Evolutionary conservation across 2,888 invertebrate species (phyloP), one percentile per base, ranked within the genome.

Genomic region (Leucophenga maculata): DNA sequence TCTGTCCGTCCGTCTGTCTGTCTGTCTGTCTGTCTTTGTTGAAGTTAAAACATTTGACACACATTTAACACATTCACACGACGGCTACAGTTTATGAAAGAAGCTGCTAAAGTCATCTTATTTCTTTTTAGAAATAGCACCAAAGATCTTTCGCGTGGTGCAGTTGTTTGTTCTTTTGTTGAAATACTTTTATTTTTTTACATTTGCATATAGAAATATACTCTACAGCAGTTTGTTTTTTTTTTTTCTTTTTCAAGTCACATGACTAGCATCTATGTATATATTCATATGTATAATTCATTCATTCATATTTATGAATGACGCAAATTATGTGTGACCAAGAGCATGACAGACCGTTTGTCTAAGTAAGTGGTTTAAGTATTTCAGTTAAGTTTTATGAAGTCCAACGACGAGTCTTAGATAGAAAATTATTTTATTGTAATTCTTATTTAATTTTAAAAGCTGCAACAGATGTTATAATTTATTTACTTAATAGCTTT

Each of bases 61-160:
- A 80, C 80, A 80, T 80, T 79, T 82, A 76, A 75, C 82, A 75
- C 79, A 82, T 70, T 74, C 72, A 72, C 57, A 68, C 67, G 66
- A 26, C 64, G 32, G 32, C 32, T 39, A 9, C 39, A 39, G 50
- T 50, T 50, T 50, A 50, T 50, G 16, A 50, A n/a, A 50, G 13
- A 39, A 6, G 11, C 8, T 39, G 11, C 39, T 39, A 39, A 39
- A 39, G 39, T 39, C 39, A 39, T 39, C 39, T 39, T 39, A 6
- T 39, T 39, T 39, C 8, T 39, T 39, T 32, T 31, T 31, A 50
- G 31, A 65, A 65, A n/a, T 65, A 31, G 50, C 65, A 52, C n/a
- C 6, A 26, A 65, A 31, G 26, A 39, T 39, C 39, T 39, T 39
- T 39, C 11, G 8, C 39, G 11, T 39, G 39, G 39, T 39, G 39